phyloP scores from a whole-genome alignment of 2,888 invertebrate genomes.

The Diplazon laetatorius region DNA sequence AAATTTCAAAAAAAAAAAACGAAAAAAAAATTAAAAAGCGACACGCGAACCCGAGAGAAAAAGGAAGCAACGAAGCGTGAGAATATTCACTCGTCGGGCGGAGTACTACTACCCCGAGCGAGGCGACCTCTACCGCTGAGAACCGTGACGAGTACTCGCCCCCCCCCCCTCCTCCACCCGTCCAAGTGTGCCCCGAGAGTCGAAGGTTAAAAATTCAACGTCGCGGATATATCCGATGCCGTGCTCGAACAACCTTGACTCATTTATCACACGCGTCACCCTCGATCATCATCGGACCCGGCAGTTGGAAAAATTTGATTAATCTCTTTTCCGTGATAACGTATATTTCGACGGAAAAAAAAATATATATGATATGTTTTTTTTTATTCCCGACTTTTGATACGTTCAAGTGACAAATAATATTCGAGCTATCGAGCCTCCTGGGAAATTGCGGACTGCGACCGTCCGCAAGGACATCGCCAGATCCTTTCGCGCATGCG shows the following conservation, averaged over 20 bases:
- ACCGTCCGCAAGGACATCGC: too few species aligned
- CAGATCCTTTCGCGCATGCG: too few species aligned
- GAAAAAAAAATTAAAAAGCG: conserved; percentile 28
- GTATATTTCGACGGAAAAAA: too few species aligned
- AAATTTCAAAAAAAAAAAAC: conserved; percentile 8
- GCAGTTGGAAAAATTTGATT: neutral
- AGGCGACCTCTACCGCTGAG: conserved; percentile 1
- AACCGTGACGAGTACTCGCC: conserved; percentile 9
- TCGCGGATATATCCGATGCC: conserved; percentile 39
- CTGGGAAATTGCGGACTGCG: too few species aligned
- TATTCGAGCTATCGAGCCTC: too few species aligned
- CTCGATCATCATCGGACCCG: conserved; percentile 15
- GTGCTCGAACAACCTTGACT: conserved; percentile 51
- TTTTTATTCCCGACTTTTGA: too few species aligned
- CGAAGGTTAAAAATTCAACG: conserved; percentile 54
- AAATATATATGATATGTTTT: too few species aligned
- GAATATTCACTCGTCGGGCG: conserved; percentile 31
- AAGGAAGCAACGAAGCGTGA: conserved; percentile 33
- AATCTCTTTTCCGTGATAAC: conserved; percentile 4
- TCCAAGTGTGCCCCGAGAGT: conserved; percentile 43
- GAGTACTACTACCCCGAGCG: conserved; percentile 24
- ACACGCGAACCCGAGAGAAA: conserved; percentile 22
- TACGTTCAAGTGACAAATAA: too few species aligned
- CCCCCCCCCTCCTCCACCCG: too few species aligned
- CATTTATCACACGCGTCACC: conserved; percentile 31